These are phyloP conservation scores for Cacatua alba DNA, from an alignment of 2,113 vertebrate genomes.

Conservation along the genomic window DNA sequence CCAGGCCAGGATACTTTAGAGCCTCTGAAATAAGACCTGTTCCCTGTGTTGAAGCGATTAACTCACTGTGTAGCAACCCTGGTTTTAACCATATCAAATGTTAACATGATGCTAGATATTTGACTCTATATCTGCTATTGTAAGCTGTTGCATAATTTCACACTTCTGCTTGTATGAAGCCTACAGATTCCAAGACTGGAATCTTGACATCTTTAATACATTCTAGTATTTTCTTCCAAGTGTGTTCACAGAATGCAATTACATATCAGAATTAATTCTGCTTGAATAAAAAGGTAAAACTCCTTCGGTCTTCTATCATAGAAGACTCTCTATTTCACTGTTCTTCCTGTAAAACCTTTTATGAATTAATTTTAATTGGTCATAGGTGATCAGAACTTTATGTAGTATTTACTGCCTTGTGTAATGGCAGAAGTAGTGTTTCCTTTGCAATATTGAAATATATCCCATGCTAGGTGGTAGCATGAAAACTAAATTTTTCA, in stretches of 20 bases:
- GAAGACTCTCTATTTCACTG: neutral
- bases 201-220: neutral
- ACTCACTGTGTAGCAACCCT: neutral
- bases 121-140: neutral
- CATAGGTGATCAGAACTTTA: neutral
- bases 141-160: neutral
- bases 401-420: neutral
- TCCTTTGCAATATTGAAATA: neutral
- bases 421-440: neutral
- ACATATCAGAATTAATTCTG: neutral
- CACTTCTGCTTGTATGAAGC: neutral
- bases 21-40: neutral
- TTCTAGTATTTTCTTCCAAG: conserved; percentile 2
- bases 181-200: neutral
- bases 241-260: neutral
- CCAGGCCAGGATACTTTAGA: neutral
- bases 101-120: neutral
- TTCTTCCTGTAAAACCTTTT: neutral
- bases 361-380: neutral
- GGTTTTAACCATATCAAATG: neutral
- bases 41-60: neutral
- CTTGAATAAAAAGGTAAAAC: neutral
- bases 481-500: neutral
- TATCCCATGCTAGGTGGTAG: neutral
- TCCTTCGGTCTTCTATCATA: neutral